Conservation (phyloP, 1,140 invertebrate species). For the Drosophila jambulina region DNA sequence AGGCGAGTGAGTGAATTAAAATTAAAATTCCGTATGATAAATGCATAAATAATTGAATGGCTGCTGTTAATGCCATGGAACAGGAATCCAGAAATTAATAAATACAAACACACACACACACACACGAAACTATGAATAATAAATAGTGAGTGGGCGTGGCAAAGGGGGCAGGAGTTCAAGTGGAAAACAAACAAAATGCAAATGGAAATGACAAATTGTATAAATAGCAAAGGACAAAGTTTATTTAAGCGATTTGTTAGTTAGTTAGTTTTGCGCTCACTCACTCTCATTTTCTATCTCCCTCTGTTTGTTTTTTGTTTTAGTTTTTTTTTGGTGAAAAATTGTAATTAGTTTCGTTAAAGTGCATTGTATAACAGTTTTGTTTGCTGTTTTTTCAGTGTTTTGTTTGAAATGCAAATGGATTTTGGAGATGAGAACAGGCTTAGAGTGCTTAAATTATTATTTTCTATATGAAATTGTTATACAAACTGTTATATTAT, state of each 20-base stretch:
- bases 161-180: not conserved
- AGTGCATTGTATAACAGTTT: slow-evolving; percentile 6
- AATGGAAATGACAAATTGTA: slow-evolving; percentile 75
- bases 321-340: slow-evolving; percentile 1
- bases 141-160: slow-evolving; percentile 43
- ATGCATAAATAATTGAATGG: slow-evolving; percentile 71
- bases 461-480: slow-evolving; percentile 1
- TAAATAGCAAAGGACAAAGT: slow-evolving; percentile 68
- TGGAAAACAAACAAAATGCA: slow-evolving; percentile 65
- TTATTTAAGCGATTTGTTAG: slow-evolving; percentile 81
- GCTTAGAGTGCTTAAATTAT: not conserved
- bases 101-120: slow-evolving; percentile 50
- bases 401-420: not conserved
- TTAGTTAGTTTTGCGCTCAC: slow-evolving; percentile 34
- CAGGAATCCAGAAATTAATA: slow-evolving; percentile 68
- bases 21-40: slow-evolving; percentile 60
- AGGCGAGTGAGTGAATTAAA: slow-evolving; percentile 30
- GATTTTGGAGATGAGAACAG: not conserved
- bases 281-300: not conserved
- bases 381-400: not conserved
- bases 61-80: slow-evolving; percentile 48
- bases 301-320: not conserved
- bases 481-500: not conserved
- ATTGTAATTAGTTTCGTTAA: slow-evolving; percentile 12
- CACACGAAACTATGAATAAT: slow-evolving; percentile 69